Conservation (phyloP, 2,113 vertebrate genomes). For the Bufo gargarizans region DNA sequence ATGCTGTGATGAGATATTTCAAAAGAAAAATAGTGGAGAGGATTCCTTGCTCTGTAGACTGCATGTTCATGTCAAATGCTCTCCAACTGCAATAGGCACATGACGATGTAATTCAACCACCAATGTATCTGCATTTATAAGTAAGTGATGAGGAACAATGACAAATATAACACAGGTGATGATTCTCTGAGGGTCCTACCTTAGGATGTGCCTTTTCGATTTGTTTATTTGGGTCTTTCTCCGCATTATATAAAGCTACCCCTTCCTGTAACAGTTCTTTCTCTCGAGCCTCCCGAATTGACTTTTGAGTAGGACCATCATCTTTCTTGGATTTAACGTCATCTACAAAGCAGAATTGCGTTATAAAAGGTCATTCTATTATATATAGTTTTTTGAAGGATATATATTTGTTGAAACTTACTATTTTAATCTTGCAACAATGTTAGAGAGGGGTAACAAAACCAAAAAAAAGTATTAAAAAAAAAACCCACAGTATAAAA, state of each 20-base stretch:
- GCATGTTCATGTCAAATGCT: neutral
- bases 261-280: constrained; percentile 55
- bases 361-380: neutral
- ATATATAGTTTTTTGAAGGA: too few relatives aligned
- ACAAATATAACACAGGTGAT: neutral
- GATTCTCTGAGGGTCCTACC: constrained; percentile 61
- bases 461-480: too few relatives aligned
- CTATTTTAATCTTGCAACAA: neutral
- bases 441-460: neutral
- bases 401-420: neutral
- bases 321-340: constrained; percentile 53
- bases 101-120: neutral
- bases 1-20: neutral
- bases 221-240: constrained; percentile 60
- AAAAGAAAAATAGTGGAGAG: too few relatives aligned
- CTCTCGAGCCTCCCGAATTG: constrained; percentile 66
- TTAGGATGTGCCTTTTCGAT: constrained; percentile 58
- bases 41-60: too few relatives aligned
- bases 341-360: constrained; percentile 60
- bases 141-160: neutral
- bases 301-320: constrained; percentile 65
- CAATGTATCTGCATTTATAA: neutral
- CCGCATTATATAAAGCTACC: neutral
- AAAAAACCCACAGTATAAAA: too few relatives aligned
- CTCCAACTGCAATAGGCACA: neutral